These are phyloP conservation scores for Yasuhikotakia modesta DNA, from an alignment of 2,797 vertebrate species.

Conservation along the genomic window DNA sequence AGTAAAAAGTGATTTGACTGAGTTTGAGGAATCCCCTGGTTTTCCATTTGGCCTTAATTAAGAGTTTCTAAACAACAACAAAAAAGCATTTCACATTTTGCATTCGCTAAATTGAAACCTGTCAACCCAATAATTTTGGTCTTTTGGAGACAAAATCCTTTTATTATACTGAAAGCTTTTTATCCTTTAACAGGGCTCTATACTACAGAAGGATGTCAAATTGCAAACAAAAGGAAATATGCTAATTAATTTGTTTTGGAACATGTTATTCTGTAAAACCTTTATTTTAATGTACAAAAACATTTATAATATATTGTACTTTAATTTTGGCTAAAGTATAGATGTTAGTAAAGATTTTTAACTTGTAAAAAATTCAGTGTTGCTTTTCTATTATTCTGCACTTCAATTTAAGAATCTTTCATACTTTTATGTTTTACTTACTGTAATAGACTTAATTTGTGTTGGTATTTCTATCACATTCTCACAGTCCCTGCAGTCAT, in stretches of 20 bases:
- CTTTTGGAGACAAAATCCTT: neutral
- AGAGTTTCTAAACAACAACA: neutral
- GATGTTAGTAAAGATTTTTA: too few relatives aligned
- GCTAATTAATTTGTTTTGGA: too few relatives aligned
- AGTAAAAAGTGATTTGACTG: slow-evolving; percentile 60
- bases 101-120: neutral
- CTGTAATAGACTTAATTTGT: neutral
- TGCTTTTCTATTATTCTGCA: neutral
- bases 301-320: too few relatives aligned
- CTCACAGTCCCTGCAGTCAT: neutral
- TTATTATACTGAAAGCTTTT: neutral
- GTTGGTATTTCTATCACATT: neutral
- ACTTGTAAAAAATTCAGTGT: too few relatives aligned
- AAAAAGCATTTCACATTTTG: neutral
- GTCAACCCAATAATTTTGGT: too few relatives aligned
- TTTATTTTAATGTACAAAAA: too few relatives aligned
- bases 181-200: neutral
- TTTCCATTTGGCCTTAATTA: slow-evolving; percentile 10
- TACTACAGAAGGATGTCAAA: neutral
- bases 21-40: neutral
- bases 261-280: too few relatives aligned
- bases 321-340: too few relatives aligned
- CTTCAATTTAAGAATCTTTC: too few relatives aligned
- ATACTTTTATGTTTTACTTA: too few relatives aligned
- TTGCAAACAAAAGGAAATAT: too few relatives aligned